Evolutionary conservation across 2,113 vertebrate genomes (phyloP).

Genomic region (Chaenocephalus aceratus): DNA sequence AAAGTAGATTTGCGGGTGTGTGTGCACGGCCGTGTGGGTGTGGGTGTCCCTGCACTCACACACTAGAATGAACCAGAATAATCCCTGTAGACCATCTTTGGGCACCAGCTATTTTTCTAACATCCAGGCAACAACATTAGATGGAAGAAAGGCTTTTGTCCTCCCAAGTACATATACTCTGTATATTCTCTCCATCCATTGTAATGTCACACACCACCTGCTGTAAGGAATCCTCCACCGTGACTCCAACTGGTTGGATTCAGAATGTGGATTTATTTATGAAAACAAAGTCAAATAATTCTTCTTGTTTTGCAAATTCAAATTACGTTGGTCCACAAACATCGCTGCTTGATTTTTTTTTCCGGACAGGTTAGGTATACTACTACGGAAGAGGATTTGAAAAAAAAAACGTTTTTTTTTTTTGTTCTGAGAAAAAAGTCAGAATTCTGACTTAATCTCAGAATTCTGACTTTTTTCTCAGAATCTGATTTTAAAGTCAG

Average conservation of each 20-base stretch:
- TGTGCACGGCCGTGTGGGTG: neutral
- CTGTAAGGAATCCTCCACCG: constrained; percentile 25
- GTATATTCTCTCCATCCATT: constrained; percentile 31
- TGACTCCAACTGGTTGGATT: constrained; percentile 10
- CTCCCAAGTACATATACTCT: constrained; percentile 35
- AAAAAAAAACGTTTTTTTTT: too few relatives aligned
- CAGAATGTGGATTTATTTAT: constrained; percentile 12
- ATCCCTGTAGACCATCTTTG: constrained; percentile 41
- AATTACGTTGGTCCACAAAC: neutral
- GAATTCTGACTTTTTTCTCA: too few relatives aligned
- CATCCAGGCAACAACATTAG: constrained; percentile 43
- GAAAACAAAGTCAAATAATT: neutral
- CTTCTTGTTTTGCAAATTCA: neutral
- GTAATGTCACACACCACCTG: constrained; percentile 24
- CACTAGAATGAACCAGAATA: constrained; percentile 25
- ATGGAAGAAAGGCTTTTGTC: constrained; percentile 47
- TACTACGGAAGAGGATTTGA: too few relatives aligned
- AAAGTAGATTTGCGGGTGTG: constrained; percentile 46
- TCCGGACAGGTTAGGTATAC: neutral
- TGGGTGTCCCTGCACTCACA: neutral
- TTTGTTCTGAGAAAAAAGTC: too few relatives aligned
- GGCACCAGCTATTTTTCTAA: constrained; percentile 42
- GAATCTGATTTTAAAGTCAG: too few relatives aligned
- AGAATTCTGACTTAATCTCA: too few relatives aligned
- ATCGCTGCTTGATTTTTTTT: neutral